Evolutionary conservation across 2,113 vertebrate species (phyloP).

Genomic region (Grallaria varia): DNA sequence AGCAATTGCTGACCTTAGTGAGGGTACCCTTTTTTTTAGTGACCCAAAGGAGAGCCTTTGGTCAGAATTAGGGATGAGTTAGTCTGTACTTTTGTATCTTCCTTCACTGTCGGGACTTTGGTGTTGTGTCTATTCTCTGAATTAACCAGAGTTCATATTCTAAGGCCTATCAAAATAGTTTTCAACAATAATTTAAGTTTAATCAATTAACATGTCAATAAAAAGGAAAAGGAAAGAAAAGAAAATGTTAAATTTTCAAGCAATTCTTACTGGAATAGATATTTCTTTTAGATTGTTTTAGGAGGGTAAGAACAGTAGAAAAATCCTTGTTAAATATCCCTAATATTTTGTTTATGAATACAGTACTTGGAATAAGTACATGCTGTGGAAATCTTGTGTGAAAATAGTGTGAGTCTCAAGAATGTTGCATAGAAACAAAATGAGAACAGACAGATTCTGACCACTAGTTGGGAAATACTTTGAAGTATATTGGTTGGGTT

Average conservation of each 20-base stretch:
- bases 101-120: not conserved
- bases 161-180: not conserved
- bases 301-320: not conserved
- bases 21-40: not conserved
- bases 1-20: not conserved
- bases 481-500: not conserved
- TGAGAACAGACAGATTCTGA: not conserved
- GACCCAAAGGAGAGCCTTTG: not conserved
- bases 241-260: not conserved
- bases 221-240: not conserved
- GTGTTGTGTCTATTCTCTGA: not conserved
- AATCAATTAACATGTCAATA: not conserved
- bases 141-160: not conserved
- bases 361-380: not conserved
- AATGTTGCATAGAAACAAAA: not conserved
- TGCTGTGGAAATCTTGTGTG: not conserved
- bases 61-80: not conserved
- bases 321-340: not conserved
- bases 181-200: not conserved
- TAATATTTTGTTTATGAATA: not conserved
- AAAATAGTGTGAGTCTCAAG: not conserved
- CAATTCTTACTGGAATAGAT: not conserved
- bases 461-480: not conserved
- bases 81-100: not conserved
- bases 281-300: not conserved